Base-by-base conservation (phyloP, 2,888 invertebrate genomes). In the Pyrocoelia pectoralis region DNA sequence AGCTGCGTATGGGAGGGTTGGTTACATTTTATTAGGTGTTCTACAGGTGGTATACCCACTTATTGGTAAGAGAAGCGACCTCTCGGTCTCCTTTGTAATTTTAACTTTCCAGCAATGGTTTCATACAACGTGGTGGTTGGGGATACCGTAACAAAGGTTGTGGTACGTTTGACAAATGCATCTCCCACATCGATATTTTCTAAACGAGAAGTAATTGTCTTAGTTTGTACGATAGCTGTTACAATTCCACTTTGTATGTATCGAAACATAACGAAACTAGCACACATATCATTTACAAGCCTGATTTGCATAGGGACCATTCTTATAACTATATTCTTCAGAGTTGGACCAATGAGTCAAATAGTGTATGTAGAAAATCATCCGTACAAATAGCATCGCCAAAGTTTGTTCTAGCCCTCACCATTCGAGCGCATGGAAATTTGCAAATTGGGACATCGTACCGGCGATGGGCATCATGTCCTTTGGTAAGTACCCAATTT, bases 71-170 rank as follows among this genome's bases (percentile, higher is more conserved):
- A 2, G 41, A 49, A 6, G 4, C 24, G 24, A 5, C 24, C 24
- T 5, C 24, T 6, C 24, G 24, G 19, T 49, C n/a, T 13, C 1
- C 49, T 49, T n/a, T n/a, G n/a, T 18, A 28, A 24, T 6, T 19
- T 8, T 15, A 12, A 17, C 1, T 57, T 84, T 85, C 38, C 84
- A 93, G 93, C 93, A 6, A 93, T 94, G 93, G 90, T 93, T 62
- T 93, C 93, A 60, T 94, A 94, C 80, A 94, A 94, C 80, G 90
- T 94, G 13, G 93, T 93, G 14, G 93, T 94, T 24, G 94, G 93
- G 14, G 94, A 94, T 77, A 94, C 93, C 0, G 85, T 93, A 43
- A 93, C 93, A 12, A 93, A 93, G 81, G 91, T 94, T 13, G 83
- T 93, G 58, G 84, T 89, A n/a, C 84, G 92, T 66, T 83, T 93